Evolutionary conservation across 2,113 vertebrate species (phyloP), one percentile per base, ranked within the genome.

Genomic region (Scophthalmus maximus): DNA sequence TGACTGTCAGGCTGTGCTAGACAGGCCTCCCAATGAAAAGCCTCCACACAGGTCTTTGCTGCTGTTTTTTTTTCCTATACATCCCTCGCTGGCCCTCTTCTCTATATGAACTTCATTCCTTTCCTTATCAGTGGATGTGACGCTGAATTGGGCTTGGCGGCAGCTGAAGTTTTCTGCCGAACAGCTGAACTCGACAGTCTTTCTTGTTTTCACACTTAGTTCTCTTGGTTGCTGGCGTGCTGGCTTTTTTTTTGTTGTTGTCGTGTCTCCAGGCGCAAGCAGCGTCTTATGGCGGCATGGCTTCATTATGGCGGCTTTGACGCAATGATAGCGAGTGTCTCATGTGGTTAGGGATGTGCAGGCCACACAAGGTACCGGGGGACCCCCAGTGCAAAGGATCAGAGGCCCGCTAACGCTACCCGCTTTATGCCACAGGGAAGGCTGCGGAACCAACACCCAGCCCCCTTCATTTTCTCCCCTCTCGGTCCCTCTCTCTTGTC

Each of bases 301-400:
- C 68, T 90, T 91, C 80, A 83, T 89, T 87, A 87, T 53, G 62
- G 76, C 32, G 83, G 70, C 88, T 90, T 91, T 90, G 87, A 90
- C 83, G 74, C 82, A 36, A 84, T 73, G 69, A 87, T 82, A 71
- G 76, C 73, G 34, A 81, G 64, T 67, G 80, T 87, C 84, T 84
- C 75, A 18, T 68, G 87, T 83, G 91, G 84, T 85, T 87, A 76
- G 56, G 47, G 72, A 74, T 80, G 73, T 72, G 83, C 77, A 87
- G 86, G 91, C 90, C 90, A 88, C 79, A 49, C 73, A 68, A 79
- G 88, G 81, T 88, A 88, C 80, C 88, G 84, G 74, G 90, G 89
- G 90, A 93, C 87, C 55, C n/a, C 59, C 53, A 84, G 87, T 88
- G 89, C 85, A 88, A 83, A 83, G 79, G 88, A 93, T 93, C 90